Evolutionary conservation across 2,888 invertebrate genomes (phyloP), one percentile per base, ranked within the genome.

Genomic region (Colostygia pectinataria): DNA sequence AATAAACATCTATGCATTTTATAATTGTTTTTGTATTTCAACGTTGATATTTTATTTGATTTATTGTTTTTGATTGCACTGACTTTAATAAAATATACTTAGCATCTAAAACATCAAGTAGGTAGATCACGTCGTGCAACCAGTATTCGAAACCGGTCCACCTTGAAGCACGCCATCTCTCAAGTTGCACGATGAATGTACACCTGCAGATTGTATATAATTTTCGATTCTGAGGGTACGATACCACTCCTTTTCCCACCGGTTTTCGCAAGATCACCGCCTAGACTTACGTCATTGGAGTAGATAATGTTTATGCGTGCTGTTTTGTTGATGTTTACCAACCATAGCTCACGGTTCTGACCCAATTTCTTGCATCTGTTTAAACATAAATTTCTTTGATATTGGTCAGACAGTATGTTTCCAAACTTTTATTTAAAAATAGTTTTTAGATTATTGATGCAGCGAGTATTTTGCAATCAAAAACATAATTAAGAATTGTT

Each of bases 301-400:
- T 71, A 74, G 75, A 75, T 78, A 49, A 71, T 83, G 79, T 85
- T 83, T 83, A 80, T 70, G 72, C 70, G 73, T 70, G 69, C 71
- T 74, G 68, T 66, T 74, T 69, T 71, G 71, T 79, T 75, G 72
- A 77, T 80, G 74, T 78, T 77, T 78, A 75, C 74, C 66, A 74
- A 72, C 74, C 68, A 69, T 73, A 76, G 76, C 74, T 77, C 77
- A 82, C 62, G 78, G 82, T 68, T 78, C 83, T 88, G 89, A 87
- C 90, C 89, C 66, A 63, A 65, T 79, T 89, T 73, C 74, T 64
- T 59, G 63, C 84, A 83, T 78, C 84, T 82, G 83, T 77, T 75
- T 65, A 71, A 77, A 80, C 72, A 74, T 73, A 69, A 66, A 69
- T 71, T 71, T 74, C 68, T 77, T 79, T 73, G 68, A 71, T 72